phyloP scores from a whole-genome alignment of 2,797 vertebrate genomes.

The Echiichthys vipera region DNA sequence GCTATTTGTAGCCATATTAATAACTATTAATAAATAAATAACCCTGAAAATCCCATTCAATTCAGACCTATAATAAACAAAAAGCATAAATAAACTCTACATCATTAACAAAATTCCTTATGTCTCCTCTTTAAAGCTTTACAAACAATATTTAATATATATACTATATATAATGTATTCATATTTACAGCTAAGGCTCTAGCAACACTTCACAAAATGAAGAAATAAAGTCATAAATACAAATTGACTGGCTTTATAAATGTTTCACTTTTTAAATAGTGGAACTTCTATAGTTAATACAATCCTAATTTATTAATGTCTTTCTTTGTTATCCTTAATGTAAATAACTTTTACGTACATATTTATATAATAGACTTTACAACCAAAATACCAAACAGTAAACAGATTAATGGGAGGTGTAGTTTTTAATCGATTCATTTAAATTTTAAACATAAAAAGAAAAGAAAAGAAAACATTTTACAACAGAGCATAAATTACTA shows the following conservation, averaged over 20 bases:
- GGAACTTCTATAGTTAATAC: not conserved
- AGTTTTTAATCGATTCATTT: no score
- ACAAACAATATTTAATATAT: not conserved
- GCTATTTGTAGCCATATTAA: not conserved
- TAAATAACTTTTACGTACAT: not conserved
- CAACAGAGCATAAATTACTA: no score
- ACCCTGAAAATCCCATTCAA: not conserved
- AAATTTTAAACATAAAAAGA: no score
- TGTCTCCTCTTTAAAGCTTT: not conserved
- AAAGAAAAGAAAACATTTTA: no score
- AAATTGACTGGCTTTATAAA: not conserved
- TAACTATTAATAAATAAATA: not conserved
- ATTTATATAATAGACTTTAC: no score
- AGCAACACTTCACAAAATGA: not conserved
- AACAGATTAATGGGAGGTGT: no score
- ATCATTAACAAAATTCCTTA: not conserved
- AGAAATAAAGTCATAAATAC: not conserved
- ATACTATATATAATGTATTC: no score
- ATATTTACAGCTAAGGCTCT: not conserved
- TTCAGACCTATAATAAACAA: not conserved
- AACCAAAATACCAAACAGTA: no score
- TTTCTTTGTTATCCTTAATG: not conserved
- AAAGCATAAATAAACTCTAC: not conserved
- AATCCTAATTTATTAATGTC: not conserved
- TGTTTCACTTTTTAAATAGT: not conserved